Conservation (phyloP, 2,797 vertebrate species). For the Poecilia gillii region DNA sequence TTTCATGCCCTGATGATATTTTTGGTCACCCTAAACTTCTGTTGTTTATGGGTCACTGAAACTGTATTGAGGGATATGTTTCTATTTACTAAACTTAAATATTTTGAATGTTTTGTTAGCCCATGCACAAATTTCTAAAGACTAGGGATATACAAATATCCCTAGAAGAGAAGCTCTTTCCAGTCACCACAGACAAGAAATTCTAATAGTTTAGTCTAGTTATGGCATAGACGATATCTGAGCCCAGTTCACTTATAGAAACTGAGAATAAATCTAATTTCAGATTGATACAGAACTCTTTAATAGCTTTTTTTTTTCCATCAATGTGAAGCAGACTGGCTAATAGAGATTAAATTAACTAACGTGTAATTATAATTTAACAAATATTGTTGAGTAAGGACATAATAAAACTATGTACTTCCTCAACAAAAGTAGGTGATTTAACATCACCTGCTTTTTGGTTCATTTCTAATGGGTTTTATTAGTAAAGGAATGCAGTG, state of each 20-base stretch:
- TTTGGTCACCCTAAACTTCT: not conserved
- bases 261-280: not conserved
- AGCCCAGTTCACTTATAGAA: not conserved
- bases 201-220: not conserved
- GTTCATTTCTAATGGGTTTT: not conserved
- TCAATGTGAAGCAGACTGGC: not conserved
- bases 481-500: slow-evolving; percentile 10
- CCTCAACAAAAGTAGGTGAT: too few relatives aligned
- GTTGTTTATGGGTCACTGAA: not conserved
- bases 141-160: not conserved
- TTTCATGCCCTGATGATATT: not conserved
- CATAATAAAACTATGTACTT: not conserved
- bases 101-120: not conserved
- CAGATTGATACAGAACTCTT: not conserved
- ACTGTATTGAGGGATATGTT: not conserved
- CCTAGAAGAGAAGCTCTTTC: not conserved
- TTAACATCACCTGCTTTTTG: too few relatives aligned
- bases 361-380: not conserved
- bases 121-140: not conserved
- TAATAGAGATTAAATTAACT: not conserved
- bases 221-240: not conserved
- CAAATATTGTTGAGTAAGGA: not conserved
- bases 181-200: not conserved
- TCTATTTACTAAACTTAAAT: not conserved
- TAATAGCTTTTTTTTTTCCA: not conserved